Base-by-base conservation (phyloP, 2,113 vertebrate species). In the Cyanistes caeruleus region DNA sequence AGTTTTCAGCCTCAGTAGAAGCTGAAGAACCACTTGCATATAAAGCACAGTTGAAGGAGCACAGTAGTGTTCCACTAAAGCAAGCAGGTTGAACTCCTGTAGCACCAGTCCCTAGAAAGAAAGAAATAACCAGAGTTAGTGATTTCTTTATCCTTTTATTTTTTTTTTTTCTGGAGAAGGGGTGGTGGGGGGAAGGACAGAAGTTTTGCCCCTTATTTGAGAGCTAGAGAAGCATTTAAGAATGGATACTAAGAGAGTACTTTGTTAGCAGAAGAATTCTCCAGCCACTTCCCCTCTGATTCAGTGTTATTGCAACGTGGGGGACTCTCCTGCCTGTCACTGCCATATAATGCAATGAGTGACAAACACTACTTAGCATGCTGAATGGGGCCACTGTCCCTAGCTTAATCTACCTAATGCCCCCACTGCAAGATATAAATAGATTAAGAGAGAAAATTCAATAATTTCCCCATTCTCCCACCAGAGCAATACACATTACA, bases 401-500 rank as follows among this genome's bases (percentile, higher is more conserved):
- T 62, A 76, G 96, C 93, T 97, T 98, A 98, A 98, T 98, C 94
- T 98, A 95, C 97, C 97, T 98, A 98, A 98, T 98, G 97, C 96
- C 98, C 97, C 97, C 96, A 90, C 94, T 98, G 98, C 95, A 98
- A 97, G 95, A 89, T 86, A 68, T 98, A 99, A 98, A 98, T 97
- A 98, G 98, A 98, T 98, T 98, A 98, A 96, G 91, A 97, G 93
- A 96, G 97, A 98, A 98, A 98, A 98, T 98, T 97, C 98, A 98
- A 98, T 98, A 98, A 98, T 97, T 97, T 97, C 95, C 97, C 97
- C 97, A 92, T 96, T 98, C 97, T 98, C 97, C 97, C 97, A 97
- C 96, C 93, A 98, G 98, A 97, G 96, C 94, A 93, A 96, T 96
- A 95, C 92, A 81, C 97, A 97, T 98, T 98, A 97, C 97, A 95